phyloP scores from a whole-genome alignment of 2,113 vertebrate species.

The Natator depressus region DNA sequence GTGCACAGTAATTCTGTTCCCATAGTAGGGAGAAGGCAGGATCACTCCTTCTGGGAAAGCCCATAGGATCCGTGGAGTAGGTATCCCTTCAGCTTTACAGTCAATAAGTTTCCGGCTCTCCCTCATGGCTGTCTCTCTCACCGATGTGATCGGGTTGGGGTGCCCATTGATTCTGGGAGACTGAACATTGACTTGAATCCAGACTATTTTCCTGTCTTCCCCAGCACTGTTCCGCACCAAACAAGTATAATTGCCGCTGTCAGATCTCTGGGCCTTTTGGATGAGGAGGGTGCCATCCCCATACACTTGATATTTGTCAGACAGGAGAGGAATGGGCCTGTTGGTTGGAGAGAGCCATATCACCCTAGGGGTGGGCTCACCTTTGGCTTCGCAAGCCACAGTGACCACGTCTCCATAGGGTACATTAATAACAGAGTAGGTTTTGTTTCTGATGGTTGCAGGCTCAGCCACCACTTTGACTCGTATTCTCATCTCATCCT shows the following conservation, averaged over 20 bases:
- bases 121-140: conserved; percentile 75
- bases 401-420: conserved; percentile 83
- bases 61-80: conserved; percentile 86
- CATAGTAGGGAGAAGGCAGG: conserved; percentile 88
- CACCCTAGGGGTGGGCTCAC: conserved; percentile 83
- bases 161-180: conserved; percentile 86
- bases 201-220: conserved; percentile 80
- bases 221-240: conserved; percentile 83
- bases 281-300: conserved; percentile 87
- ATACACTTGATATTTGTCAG: conserved; percentile 85
- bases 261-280: conserved; percentile 86
- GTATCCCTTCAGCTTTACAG: conserved; percentile 85
- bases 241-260: conserved; percentile 93
- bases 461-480: conserved; percentile 82
- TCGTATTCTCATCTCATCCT: conserved; percentile 91
- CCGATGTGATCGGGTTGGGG: conserved; percentile 59
- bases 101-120: conserved; percentile 82
- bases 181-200: conserved; percentile 81
- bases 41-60: conserved; percentile 89
- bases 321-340: conserved; percentile 73
- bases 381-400: conserved; percentile 82
- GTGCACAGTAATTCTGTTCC: conserved; percentile 86
- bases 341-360: conserved; percentile 89
- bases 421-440: conserved; percentile 65
- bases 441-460: conserved; percentile 80